A percentile compares a stretch with the other conserved stretches of the same genome.
Conservation (phyloP, 2,113 vertebrate genomes). For the Cranoglanis bouderius region DNA sequence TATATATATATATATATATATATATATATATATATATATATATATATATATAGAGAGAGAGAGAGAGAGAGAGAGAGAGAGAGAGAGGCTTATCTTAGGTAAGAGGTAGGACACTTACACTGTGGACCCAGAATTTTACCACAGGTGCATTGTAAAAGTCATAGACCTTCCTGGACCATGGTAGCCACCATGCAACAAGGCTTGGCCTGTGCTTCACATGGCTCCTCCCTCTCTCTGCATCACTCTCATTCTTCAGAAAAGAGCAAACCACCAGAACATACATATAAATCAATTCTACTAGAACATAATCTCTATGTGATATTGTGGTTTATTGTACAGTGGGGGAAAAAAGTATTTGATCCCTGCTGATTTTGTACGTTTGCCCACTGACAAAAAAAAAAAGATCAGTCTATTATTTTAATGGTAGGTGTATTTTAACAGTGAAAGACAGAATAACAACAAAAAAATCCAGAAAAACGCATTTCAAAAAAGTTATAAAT, state of each 20-base stretch:
- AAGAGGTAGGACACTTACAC: constrained; percentile 74
- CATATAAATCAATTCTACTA: not conserved
- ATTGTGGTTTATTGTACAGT: not conserved
- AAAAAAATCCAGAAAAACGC: no score
- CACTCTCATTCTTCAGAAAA: constrained; percentile 66
- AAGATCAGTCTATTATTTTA: no score
- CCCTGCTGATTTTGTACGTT: no score
- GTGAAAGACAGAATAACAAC: no score
- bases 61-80: not conserved
- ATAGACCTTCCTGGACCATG: constrained; percentile 80
- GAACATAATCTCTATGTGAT: not conserved
- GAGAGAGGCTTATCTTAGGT: not conserved
- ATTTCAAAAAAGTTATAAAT: no score
- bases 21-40: no score
- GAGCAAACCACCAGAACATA: not conserved
- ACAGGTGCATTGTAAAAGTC: constrained; percentile 96
- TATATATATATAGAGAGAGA: no score
- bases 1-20: no score
- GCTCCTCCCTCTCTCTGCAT: constrained; percentile 78
- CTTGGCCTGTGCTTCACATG: constrained; percentile 55
- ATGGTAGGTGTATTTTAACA: no score
- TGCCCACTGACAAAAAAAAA: no score
- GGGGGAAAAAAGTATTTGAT: no score
- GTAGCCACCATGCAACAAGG: constrained; percentile 66
- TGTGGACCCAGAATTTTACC: constrained; percentile 98